A percentile compares a stretch with the other conserved stretches of the same genome.
Evolutionary conservation across 2,888 invertebrate genomes (phyloP).

Genomic region (Proisotoma minuta): DNA sequence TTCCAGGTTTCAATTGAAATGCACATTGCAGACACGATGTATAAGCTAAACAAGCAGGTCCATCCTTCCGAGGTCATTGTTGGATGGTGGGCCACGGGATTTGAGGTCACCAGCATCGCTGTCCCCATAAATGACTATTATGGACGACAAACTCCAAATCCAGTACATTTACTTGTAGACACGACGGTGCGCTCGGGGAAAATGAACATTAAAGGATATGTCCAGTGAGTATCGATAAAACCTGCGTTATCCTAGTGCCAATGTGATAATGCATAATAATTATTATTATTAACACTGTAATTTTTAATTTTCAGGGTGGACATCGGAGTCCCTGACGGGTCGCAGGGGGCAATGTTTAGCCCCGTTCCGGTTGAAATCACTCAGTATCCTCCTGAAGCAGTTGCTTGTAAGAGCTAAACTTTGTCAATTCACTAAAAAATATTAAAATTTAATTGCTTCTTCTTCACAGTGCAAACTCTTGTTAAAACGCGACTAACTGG

Average conservation of each 20-base stretch:
- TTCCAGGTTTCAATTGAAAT: slow-evolving; percentile 91
- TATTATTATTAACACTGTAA: slow-evolving; percentile 16
- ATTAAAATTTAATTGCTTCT: background rate
- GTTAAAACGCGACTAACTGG: slow-evolving; percentile 69
- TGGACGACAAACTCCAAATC: slow-evolving; percentile 86
- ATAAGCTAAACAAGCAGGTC: slow-evolving; percentile 86
- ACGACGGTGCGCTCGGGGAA: slow-evolving; percentile 79
- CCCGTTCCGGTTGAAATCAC: slow-evolving; percentile 84
- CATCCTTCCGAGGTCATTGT: slow-evolving; percentile 91
- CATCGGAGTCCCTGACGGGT: slow-evolving; percentile 89
- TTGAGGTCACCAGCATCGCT: slow-evolving; percentile 94
- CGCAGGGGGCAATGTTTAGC: slow-evolving; percentile 93
- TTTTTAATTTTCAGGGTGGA: slow-evolving; percentile 61
- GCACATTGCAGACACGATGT: slow-evolving; percentile 92
- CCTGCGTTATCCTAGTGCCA: background rate
- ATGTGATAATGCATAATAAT: background rate
- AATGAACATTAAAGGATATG: slow-evolving; percentile 91
- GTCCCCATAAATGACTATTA: slow-evolving; percentile 97
- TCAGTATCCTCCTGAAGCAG: slow-evolving; percentile 83
- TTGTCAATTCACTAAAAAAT: slow-evolving; percentile 4
- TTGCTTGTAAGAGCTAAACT: slow-evolving; percentile 55
- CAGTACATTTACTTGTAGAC: slow-evolving; percentile 92
- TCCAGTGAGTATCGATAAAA: slow-evolving; percentile 56
- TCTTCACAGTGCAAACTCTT: slow-evolving; percentile 62
- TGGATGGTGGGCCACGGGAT: slow-evolving; percentile 98